These are phyloP conservation scores for Ormyrus labotus DNA, from an alignment of 2,888 invertebrate species.

Conservation along the genomic window DNA sequence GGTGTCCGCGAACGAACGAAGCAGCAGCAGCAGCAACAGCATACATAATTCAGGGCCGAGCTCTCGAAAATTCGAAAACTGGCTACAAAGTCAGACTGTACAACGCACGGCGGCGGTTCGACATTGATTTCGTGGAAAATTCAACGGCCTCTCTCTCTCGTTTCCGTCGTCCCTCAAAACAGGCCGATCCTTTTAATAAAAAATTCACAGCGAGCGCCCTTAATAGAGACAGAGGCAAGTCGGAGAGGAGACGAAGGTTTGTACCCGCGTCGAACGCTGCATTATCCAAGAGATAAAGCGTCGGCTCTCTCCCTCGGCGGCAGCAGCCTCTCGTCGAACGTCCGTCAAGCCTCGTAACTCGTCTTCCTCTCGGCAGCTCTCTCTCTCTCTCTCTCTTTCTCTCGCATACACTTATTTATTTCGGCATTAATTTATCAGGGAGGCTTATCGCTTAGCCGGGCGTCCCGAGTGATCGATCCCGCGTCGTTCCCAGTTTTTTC, in stretches of 20 bases:
- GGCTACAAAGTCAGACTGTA: not conserved
- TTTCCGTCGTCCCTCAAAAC: not conserved
- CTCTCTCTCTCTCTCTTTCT: conserved; percentile 29
- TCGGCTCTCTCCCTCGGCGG: conserved; percentile 2
- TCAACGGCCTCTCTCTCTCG: not conserved
- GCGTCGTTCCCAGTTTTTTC: not conserved
- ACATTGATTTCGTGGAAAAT: conserved; percentile 46
- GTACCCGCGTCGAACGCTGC: conserved; percentile 12
- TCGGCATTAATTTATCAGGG: conserved; percentile 45
- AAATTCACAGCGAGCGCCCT: conserved; percentile 28
- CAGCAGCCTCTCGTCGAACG: conserved; percentile 16
- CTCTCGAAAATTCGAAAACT: not conserved
- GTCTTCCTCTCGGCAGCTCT: conserved; percentile 41
- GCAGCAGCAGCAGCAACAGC: not conserved
- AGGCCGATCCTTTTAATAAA: conserved; percentile 46
- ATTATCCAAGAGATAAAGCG: conserved; percentile 53
- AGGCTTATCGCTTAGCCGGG: conserved; percentile 32
- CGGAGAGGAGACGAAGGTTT: conserved; percentile 10
- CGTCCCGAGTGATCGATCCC: conserved; percentile 43
- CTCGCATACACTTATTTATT: conserved; percentile 37
- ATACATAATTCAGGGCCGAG: conserved; percentile 18
- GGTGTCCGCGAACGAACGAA: not conserved
- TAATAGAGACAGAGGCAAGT: conserved; percentile 15
- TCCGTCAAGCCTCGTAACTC: conserved; percentile 39
- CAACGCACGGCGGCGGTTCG: not conserved